Conservation (phyloP, 2,888 invertebrate species). For the Pristionchus mayeri region DNA sequence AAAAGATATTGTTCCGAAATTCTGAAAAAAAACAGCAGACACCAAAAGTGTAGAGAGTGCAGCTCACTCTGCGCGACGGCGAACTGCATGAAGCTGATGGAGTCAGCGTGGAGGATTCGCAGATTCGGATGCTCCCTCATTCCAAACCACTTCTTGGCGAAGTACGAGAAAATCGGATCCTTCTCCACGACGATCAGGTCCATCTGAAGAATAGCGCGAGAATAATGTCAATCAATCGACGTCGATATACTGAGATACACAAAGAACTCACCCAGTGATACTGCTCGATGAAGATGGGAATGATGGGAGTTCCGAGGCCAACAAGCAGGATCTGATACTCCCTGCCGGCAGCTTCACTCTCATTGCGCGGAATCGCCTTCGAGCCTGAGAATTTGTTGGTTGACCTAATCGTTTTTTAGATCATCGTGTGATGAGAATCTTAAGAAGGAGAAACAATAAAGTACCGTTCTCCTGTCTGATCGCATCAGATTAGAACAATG, state of each 20-base stretch:
- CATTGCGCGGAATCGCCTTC: constrained; percentile 16
- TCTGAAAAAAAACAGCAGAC: too few relatives aligned
- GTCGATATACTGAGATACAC: too few relatives aligned
- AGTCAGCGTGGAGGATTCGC: neutral
- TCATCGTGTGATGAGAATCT: neutral
- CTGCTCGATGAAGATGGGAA: constrained; percentile 34
- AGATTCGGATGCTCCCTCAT: neutral
- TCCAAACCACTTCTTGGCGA: constrained; percentile 35
- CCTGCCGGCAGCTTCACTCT: neutral
- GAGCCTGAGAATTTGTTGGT: neutral
- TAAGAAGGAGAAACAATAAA: too few relatives aligned
- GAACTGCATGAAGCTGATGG: neutral
- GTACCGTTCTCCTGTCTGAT: too few relatives aligned
- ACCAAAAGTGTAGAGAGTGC: too few relatives aligned
- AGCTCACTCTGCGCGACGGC: neutral
- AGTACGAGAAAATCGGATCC: constrained; percentile 13
- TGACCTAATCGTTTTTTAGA: neutral
- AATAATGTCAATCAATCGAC: too few relatives aligned
- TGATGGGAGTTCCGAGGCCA: neutral
- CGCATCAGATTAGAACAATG: too few relatives aligned
- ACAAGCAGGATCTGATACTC: constrained; percentile 13
- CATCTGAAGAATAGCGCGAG: neutral
- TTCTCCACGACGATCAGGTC: constrained; percentile 11
- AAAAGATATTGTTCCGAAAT: neutral
- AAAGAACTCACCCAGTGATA: constrained; percentile 23